A percentile compares a stretch with the other conserved stretches of the same genome.
Conservation (phyloP, 2,888 invertebrate genomes). For the Orthosia cruda region DNA sequence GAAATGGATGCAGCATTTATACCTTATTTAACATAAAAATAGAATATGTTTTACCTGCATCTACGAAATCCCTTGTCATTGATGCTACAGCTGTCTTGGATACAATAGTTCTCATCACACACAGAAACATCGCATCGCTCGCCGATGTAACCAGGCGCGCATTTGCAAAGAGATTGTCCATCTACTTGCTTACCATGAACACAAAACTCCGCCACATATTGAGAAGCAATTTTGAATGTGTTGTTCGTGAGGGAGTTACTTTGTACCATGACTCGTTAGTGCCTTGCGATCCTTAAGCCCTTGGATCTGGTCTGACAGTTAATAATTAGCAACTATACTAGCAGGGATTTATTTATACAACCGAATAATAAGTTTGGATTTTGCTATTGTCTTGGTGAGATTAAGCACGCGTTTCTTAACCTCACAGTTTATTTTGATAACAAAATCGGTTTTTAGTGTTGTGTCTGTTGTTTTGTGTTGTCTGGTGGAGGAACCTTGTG, state of each 20-base stretch:
- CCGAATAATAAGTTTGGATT: too few relatives aligned
- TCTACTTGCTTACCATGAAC: slow-evolving; percentile 80
- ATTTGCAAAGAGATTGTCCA: too few relatives aligned
- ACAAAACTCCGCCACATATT: slow-evolving; percentile 80
- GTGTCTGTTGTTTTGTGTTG: too few relatives aligned
- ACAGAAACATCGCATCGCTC: slow-evolving; percentile 93
- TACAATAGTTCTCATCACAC: slow-evolving; percentile 95
- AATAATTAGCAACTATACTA: slow-evolving; percentile 84
- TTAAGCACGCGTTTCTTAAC: too few relatives aligned
- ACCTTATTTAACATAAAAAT: neutral
- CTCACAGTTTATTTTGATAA: too few relatives aligned
- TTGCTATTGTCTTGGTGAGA: too few relatives aligned
- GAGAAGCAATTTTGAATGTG: slow-evolving; percentile 78
- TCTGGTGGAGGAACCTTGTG: too few relatives aligned
- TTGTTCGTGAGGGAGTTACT: slow-evolving; percentile 80
- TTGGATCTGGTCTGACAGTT: slow-evolving; percentile 81
- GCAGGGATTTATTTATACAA: slow-evolving; percentile 80
- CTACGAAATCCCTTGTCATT: slow-evolving; percentile 77
- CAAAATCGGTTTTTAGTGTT: too few relatives aligned
- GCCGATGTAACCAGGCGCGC: too few relatives aligned
- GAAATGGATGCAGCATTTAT: neutral
- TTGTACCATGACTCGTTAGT: slow-evolving; percentile 72
- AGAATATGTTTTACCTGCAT: slow-evolving; percentile 73
- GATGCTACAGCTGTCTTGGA: slow-evolving; percentile 92
- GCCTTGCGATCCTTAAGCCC: slow-evolving; percentile 77